Evolutionary conservation across 2,797 vertebrate species (phyloP).

Genomic region (Sebastes minor): DNA sequence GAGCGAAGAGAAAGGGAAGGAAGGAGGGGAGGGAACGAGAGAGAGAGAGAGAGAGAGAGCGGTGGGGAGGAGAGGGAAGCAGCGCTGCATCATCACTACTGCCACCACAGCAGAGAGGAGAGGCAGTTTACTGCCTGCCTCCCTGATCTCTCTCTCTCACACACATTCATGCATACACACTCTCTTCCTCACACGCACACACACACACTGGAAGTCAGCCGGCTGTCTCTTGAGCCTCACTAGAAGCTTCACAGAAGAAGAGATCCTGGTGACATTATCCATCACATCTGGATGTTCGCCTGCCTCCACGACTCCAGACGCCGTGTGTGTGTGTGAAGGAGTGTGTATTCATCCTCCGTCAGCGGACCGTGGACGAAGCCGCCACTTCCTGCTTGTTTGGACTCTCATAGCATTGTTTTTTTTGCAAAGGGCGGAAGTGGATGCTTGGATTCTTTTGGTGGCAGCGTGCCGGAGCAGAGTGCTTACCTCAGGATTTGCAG

Average conservation of each 20-base stretch:
- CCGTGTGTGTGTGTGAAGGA: not conserved
- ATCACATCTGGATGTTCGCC: conserved; percentile 25
- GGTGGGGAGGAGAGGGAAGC: conserved; percentile 51
- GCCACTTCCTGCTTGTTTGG: not conserved
- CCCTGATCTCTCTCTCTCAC: conserved; percentile 8
- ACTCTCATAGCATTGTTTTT: not conserved
- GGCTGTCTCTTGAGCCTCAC: not conserved
- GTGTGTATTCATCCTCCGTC: not conserved
- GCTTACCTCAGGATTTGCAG: conserved; percentile 50
- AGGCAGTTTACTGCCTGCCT: conserved; percentile 29
- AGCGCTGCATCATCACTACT: conserved; percentile 60
- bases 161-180: not conserved
- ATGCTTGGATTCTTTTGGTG: not conserved
- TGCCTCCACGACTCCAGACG: not conserved
- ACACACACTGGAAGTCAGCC: conserved; percentile 1
- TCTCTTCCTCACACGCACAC: not conserved
- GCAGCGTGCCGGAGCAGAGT: conserved; percentile 26
- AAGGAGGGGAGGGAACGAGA: not conserved
- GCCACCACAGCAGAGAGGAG: conserved; percentile 54
- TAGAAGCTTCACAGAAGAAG: conserved; percentile 3
- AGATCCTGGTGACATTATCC: conserved; percentile 23
- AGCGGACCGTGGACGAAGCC: not conserved
- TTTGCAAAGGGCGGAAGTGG: not conserved
- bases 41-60: not conserved
- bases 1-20: not conserved